phyloP scores from a whole-genome alignment of 37 sponge, comb jelly and placozoan genomes.

The Cliona cf. orientalis region DNA sequence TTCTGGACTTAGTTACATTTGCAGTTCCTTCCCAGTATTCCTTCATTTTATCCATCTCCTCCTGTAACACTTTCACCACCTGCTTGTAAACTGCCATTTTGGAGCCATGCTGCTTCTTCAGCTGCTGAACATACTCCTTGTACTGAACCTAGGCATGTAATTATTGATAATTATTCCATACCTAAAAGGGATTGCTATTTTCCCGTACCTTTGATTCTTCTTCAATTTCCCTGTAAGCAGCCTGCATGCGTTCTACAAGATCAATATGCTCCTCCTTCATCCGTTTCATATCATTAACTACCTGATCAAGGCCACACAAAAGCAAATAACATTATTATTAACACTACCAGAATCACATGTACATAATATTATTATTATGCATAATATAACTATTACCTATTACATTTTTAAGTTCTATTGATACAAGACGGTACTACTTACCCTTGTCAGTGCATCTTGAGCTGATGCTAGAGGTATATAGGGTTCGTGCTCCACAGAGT shows the following conservation, averaged over 20 bases:
- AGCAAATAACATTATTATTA: not conserved
- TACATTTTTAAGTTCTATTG: too few species aligned
- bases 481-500: not conserved
- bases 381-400: too few species aligned
- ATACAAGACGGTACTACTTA: too few species aligned
- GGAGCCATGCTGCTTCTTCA: slow-evolving; percentile 2
- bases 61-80: slow-evolving; percentile 6
- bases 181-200: not conserved
- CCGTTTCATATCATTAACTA: slow-evolving; percentile 1
- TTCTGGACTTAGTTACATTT: not conserved
- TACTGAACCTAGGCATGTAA: not conserved
- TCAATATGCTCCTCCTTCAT: not conserved
- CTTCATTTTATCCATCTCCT: not conserved
- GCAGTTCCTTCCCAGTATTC: slow-evolving; percentile 1
- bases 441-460: not conserved
- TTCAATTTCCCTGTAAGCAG: slow-evolving; percentile 5
- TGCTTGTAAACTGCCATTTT: not conserved
- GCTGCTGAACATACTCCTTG: not conserved
- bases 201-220: not conserved
- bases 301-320: not conserved
- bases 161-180: not conserved
- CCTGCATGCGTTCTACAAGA: not conserved
- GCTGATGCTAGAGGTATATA: not conserved
- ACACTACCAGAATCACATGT: not conserved
- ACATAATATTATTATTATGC: too few species aligned